Evolutionary conservation across 1,140 invertebrate genomes (phyloP).

Genomic region (Stegodyphus mimosarum): DNA sequence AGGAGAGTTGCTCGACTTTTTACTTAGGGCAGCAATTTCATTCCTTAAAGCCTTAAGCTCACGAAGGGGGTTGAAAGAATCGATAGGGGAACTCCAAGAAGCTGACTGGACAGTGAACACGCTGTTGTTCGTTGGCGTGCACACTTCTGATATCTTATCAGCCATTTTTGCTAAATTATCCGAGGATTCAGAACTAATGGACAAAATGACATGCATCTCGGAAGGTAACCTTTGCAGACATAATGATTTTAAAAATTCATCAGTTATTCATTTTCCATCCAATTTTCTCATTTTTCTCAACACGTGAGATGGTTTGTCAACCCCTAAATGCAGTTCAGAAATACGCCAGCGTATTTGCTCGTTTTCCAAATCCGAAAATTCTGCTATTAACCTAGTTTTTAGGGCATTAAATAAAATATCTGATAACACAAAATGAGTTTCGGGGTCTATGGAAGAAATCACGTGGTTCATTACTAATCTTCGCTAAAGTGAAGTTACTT

Average conservation of each 20-base stretch:
- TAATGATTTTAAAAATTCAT: not conserved
- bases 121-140: not conserved
- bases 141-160: conserved; percentile 24
- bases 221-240: conserved; percentile 17
- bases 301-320: conserved; percentile 9
- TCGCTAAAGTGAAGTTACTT: not conserved
- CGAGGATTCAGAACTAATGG: conserved; percentile 13
- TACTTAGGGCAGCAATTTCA: not conserved
- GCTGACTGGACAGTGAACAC: not conserved
- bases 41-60: not conserved
- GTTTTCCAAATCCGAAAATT: conserved; percentile 18
- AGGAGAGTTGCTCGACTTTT: conserved; percentile 1
- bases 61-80: not conserved
- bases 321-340: not conserved
- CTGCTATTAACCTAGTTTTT: not conserved
- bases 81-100: not conserved
- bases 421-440: not conserved
- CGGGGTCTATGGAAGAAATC: not conserved
- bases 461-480: not conserved
- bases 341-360: not conserved
- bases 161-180: conserved; percentile 13
- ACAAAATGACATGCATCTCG: conserved; percentile 25
- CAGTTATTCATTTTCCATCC: not conserved
- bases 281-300: conserved; percentile 21
- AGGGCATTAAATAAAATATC: not conserved